A percentile compares a stretch with the other conserved stretches of the same genome.
Evolutionary conservation across 1,140 invertebrate genomes (phyloP).

Genomic region (Carposina sasakii): DNA sequence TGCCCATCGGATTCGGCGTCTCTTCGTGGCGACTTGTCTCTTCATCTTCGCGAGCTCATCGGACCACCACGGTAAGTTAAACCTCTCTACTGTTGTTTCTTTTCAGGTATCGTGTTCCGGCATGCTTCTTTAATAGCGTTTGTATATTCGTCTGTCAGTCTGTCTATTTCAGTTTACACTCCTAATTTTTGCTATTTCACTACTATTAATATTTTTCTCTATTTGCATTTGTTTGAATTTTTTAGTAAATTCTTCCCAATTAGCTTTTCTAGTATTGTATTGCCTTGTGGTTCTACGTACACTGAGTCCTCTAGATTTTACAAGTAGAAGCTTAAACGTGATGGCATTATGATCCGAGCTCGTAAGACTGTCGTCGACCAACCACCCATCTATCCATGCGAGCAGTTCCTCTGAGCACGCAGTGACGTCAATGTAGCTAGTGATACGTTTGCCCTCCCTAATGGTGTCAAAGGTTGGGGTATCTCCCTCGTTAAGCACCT

Average conservation of each 20-base stretch:
- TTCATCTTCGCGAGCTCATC: background rate
- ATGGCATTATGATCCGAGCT: background rate
- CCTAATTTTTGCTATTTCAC: background rate
- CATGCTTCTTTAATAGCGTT: background rate
- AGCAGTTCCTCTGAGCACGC: background rate
- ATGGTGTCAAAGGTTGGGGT: conserved; percentile 15
- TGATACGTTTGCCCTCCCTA: background rate
- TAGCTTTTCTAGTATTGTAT: background rate
- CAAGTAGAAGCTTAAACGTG: background rate
- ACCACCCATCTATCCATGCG: background rate
- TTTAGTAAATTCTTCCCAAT: background rate
- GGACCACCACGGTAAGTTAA: conserved; percentile 1
- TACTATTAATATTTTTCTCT: background rate
- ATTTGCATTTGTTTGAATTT: background rate
- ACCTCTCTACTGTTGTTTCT: background rate
- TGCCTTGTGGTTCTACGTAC: background rate
- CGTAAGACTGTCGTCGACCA: background rate
- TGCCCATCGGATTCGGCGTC: background rate
- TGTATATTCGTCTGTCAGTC: background rate
- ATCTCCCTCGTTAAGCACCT: background rate
- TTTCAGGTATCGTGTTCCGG: background rate
- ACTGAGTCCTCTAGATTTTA: background rate
- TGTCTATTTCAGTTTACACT: background rate
- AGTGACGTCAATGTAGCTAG: background rate
- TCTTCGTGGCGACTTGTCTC: background rate